phyloP scores from a whole-genome alignment of 2,113 vertebrate species.

The Hucho hucho region DNA sequence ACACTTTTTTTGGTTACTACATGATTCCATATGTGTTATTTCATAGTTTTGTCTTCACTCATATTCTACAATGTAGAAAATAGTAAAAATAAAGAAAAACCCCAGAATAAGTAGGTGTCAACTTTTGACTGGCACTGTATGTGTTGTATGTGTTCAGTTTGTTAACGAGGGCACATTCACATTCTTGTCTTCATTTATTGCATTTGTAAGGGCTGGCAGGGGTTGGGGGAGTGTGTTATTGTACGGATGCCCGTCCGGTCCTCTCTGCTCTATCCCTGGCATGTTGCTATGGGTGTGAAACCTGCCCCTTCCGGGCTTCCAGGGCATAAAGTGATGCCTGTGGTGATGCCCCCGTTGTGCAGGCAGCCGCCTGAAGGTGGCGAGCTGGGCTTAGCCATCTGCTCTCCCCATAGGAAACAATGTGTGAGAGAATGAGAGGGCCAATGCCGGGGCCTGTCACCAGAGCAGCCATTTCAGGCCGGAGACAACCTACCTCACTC shows the following conservation, averaged over 20 bases:
- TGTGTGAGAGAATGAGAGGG: slow-evolving; percentile 49
- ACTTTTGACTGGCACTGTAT: no score
- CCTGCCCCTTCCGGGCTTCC: slow-evolving; percentile 52
- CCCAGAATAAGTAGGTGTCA: no score
- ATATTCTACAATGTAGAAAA: no score
- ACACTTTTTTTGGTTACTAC: no score
- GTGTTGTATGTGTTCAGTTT: not conserved
- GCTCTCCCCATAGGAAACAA: slow-evolving; percentile 70
- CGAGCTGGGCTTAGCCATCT: slow-evolving; percentile 74
- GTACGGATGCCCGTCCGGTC: slow-evolving; percentile 55
- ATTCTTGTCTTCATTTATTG: slow-evolving; percentile 76
- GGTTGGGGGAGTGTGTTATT: slow-evolving; percentile 47
- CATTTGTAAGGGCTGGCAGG: slow-evolving; percentile 66
- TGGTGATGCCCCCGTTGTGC: slow-evolving; percentile 56
- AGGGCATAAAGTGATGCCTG: slow-evolving; percentile 47
- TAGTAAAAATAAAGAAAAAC: no score
- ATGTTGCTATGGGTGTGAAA: slow-evolving; percentile 45
- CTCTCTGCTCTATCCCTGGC: slow-evolving; percentile 32
- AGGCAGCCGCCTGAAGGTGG: slow-evolving; percentile 70
- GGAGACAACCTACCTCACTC: slow-evolving; percentile 31
- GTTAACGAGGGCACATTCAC: slow-evolving; percentile 65
- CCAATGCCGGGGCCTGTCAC: slow-evolving; percentile 40
- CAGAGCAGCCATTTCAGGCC: slow-evolving; percentile 13
- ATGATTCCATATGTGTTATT: no score
- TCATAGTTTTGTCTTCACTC: no score